These are phyloP conservation scores for Polyergus mexicanus DNA, from an alignment of 1,140 invertebrate genomes.

Conservation along the genomic window DNA sequence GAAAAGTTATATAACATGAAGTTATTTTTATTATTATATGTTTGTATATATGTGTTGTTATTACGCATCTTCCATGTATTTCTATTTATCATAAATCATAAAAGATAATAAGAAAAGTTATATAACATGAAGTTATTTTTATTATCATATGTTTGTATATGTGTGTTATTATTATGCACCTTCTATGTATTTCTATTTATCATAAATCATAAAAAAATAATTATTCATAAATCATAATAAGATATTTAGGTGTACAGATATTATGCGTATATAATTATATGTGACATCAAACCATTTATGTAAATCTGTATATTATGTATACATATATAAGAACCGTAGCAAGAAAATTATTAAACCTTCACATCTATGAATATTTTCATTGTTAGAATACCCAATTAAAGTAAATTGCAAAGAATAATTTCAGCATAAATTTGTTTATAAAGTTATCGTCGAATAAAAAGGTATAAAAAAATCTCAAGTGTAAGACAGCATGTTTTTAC, in stretches of 20 bases:
- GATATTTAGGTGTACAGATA: background rate
- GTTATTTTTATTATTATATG: background rate
- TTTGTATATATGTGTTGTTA: background rate
- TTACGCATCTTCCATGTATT: background rate
- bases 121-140: background rate
- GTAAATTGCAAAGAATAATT: too few relatives aligned
- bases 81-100: background rate
- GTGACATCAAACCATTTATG: too few relatives aligned
- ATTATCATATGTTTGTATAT: background rate
- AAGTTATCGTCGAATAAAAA: background rate
- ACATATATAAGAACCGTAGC: background rate
- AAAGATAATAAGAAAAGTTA: background rate
- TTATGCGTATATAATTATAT: background rate
- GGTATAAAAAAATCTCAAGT: background rate
- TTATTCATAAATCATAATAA: background rate
- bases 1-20: background rate
- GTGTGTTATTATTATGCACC: background rate
- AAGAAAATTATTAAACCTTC: background rate
- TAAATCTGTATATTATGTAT: background rate
- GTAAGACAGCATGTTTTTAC: background rate
- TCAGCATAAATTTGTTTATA: background rate
- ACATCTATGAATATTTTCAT: too few relatives aligned
- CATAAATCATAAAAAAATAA: too few relatives aligned
- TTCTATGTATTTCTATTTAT: background rate
- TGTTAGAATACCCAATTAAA: too few relatives aligned